These are phyloP conservation scores for Aricia artaxerxes DNA, from an alignment of 2,888 invertebrate species.

Conservation along the genomic window DNA sequence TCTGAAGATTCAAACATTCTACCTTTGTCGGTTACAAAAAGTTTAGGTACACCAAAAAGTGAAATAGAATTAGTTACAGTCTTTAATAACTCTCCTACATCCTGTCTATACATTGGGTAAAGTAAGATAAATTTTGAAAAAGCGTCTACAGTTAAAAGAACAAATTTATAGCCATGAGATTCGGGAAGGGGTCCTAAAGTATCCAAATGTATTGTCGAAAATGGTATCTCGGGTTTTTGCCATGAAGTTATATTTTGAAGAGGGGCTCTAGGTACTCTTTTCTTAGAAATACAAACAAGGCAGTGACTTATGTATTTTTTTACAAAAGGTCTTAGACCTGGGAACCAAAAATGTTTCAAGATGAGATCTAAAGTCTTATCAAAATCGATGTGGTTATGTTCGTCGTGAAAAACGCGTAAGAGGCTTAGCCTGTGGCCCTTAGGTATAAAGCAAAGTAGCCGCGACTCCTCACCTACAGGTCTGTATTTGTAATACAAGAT, in stretches of 20 bases:
- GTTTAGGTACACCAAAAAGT: constrained; percentile 36
- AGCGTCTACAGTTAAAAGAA: constrained; percentile 36
- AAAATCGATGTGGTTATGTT: constrained; percentile 33
- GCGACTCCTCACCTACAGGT: constrained; percentile 38
- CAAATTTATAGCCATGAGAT: constrained; percentile 33
- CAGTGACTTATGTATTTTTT: constrained; percentile 31
- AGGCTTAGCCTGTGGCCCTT: constrained; percentile 44
- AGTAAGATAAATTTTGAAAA: constrained; percentile 35
- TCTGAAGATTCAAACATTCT: constrained; percentile 32
- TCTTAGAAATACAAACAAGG: constrained; percentile 36
- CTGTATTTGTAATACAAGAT: constrained; percentile 37
- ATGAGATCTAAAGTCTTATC: constrained; percentile 33
- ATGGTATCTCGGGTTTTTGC: constrained; percentile 41
- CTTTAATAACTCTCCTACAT: constrained; percentile 31
- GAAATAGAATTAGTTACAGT: constrained; percentile 30
- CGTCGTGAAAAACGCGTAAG: constrained; percentile 44
- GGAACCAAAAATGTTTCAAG: constrained; percentile 33
- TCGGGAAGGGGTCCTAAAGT: constrained; percentile 29
- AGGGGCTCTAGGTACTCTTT: constrained; percentile 39
- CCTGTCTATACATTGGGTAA: constrained; percentile 35
- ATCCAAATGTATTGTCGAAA: constrained; percentile 40
- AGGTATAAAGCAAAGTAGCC: constrained; percentile 42
- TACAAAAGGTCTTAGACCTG: constrained; percentile 29
- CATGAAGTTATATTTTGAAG: constrained; percentile 41
- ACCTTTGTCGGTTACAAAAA: constrained; percentile 25